Evolutionary conservation across 2,888 invertebrate genomes (phyloP).

Genomic region (Glyphotaelius pellucidus): DNA sequence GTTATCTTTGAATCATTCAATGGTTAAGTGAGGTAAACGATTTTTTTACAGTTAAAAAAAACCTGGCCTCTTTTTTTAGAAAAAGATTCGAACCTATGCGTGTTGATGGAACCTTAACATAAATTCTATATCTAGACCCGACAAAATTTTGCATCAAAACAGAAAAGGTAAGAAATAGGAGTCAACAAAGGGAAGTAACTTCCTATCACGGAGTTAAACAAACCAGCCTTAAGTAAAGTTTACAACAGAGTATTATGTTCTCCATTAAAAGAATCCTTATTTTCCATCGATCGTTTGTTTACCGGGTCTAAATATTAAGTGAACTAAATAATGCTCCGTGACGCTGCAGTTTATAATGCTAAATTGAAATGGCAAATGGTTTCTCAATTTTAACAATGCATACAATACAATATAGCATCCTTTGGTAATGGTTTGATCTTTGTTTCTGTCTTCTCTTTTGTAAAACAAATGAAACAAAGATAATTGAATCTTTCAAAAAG

Average conservation of each 20-base stretch:
- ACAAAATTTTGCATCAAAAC: neutral
- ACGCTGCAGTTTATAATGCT: constrained; percentile 32
- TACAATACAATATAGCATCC: neutral
- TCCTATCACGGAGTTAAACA: constrained; percentile 5
- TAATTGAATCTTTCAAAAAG: neutral
- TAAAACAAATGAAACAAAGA: neutral
- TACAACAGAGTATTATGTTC: constrained; percentile 24
- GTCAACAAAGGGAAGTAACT: constrained; percentile 10
- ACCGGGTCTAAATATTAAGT: constrained; percentile 28
- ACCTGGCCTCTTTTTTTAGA: neutral
- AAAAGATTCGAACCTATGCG: neutral
- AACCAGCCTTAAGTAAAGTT: constrained; percentile 17
- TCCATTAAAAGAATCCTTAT: constrained; percentile 3
- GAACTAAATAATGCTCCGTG: constrained; percentile 42
- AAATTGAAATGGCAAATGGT: neutral
- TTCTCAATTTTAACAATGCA: neutral
- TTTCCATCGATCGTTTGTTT: constrained; percentile 12
- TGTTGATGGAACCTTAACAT: constrained; percentile 7
- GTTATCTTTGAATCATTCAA: neutral
- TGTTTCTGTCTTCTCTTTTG: neutral
- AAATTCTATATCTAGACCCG: constrained; percentile 13
- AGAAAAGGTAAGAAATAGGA: constrained; percentile 10
- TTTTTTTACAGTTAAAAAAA: too few relatives aligned
- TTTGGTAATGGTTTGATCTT: neutral
- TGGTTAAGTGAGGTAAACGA: too few relatives aligned